Evolutionary conservation across 1,140 invertebrate genomes (phyloP).

Genomic region (Orchesella cincta): DNA sequence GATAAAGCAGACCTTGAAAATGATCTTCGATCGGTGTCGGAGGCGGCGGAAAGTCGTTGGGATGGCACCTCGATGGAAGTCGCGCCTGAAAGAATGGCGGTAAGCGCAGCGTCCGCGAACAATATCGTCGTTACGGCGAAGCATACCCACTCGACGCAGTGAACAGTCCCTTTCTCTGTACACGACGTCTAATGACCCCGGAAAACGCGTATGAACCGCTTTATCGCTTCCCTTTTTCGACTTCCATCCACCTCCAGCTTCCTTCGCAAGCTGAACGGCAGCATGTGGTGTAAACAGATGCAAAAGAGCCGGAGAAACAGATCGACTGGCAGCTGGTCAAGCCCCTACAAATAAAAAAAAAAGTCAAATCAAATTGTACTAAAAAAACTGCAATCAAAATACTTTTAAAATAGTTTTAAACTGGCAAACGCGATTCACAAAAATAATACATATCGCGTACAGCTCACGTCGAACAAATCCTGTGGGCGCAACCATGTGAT

Average conservation of each 20-base stretch:
- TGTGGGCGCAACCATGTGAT: constrained; percentile 88
- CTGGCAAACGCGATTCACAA: constrained; percentile 20
- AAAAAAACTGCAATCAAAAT: constrained; percentile 62
- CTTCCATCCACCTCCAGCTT: constrained; percentile 73
- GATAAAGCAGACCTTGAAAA: constrained; percentile 71
- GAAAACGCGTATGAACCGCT: constrained; percentile 71
- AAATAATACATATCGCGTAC: constrained; percentile 25
- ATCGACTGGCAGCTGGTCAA: constrained; percentile 89
- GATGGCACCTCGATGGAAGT: constrained; percentile 65
- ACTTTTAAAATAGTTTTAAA: constrained; percentile 29
- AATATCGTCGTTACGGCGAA: constrained; percentile 96
- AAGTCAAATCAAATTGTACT: constrained; percentile 95
- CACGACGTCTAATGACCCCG: constrained; percentile 74
- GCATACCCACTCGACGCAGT: constrained; percentile 91
- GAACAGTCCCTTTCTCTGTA: constrained; percentile 81
- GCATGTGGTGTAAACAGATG: constrained; percentile 78
- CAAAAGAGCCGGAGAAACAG: constrained; percentile 76
- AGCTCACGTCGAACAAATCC: constrained; percentile 81
- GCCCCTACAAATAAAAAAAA: no score
- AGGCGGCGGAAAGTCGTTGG: constrained; percentile 64
- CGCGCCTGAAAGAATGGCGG: constrained; percentile 76
- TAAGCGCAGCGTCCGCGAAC: constrained; percentile 93
- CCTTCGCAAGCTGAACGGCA: constrained; percentile 80
- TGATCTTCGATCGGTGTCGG: constrained; percentile 79
- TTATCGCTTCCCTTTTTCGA: constrained; percentile 64